Evolutionary conservation across 2,888 invertebrate species (phyloP).

Genomic region (Hofmannophila pseudospretella): DNA sequence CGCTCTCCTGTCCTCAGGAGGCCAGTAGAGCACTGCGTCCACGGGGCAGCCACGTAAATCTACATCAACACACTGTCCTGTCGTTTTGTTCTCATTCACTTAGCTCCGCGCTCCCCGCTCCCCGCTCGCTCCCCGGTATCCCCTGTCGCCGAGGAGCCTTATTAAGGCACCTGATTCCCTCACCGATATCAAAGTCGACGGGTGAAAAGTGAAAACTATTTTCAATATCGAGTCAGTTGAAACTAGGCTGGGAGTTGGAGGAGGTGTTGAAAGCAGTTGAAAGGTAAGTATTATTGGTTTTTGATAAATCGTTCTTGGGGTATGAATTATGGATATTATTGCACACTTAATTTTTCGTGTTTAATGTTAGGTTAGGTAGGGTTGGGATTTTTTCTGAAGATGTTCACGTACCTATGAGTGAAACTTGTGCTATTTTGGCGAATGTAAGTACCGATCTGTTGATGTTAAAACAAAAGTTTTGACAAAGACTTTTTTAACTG

Average conservation of each 20-base stretch:
- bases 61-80: slow-evolving; percentile 66
- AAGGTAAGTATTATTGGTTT: too few relatives aligned
- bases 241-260: not conserved
- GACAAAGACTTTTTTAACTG: too few relatives aligned
- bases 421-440: too few relatives aligned
- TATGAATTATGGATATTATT: too few relatives aligned
- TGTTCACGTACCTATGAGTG: too few relatives aligned
- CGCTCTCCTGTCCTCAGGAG: slow-evolving; percentile 24
- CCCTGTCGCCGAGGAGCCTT: slow-evolving; percentile 13
- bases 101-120: slow-evolving; percentile 19
- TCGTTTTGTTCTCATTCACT: slow-evolving; percentile 66
- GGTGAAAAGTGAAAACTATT: not conserved
- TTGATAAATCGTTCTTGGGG: too few relatives aligned
- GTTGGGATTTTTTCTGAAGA: too few relatives aligned
- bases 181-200: slow-evolving; percentile 12
- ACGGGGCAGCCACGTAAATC: slow-evolving; percentile 54
- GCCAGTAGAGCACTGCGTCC: slow-evolving; percentile 68
- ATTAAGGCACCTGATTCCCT: slow-evolving; percentile 22
- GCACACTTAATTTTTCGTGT: too few relatives aligned
- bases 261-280: not conserved
- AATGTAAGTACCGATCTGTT: too few relatives aligned
- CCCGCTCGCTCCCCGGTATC: not conserved
- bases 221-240: not conserved
- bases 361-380: too few relatives aligned
- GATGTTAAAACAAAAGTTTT: too few relatives aligned